Conservation (phyloP, 2,797 vertebrate genomes). For the Helostoma temminkii region DNA sequence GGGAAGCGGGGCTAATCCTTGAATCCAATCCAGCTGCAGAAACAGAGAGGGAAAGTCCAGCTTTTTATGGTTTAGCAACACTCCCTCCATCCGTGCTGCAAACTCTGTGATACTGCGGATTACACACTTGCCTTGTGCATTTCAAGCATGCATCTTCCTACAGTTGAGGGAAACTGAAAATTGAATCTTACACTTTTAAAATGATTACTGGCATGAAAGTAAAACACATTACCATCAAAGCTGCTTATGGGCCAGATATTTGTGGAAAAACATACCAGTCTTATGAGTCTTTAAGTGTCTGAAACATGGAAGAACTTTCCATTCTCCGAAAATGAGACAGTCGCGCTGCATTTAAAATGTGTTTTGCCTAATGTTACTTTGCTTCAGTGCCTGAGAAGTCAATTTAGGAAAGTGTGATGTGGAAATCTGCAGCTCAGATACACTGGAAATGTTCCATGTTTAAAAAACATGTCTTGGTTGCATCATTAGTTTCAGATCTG, state of each 20-base stretch:
- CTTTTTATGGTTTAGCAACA: slow-evolving; percentile 46
- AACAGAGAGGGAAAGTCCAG: slow-evolving; percentile 59
- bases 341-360: neutral
- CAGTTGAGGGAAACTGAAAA: slow-evolving; percentile 45
- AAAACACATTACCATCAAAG: slow-evolving; percentile 56
- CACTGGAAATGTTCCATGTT: too few relatives aligned
- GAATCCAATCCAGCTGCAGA: slow-evolving; percentile 72
- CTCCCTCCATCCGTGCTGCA: slow-evolving; percentile 38
- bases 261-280: slow-evolving; percentile 10
- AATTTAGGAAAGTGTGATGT: neutral
- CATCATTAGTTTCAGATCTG: neutral
- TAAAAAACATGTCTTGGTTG: neutral
- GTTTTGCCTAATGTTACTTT: neutral
- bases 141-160: slow-evolving; percentile 34
- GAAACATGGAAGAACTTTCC: neutral
- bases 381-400: too few relatives aligned
- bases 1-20: slow-evolving; percentile 68
- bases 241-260: slow-evolving; percentile 47
- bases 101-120: slow-evolving; percentile 63
- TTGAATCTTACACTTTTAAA: slow-evolving; percentile 66
- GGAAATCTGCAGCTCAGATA: neutral
- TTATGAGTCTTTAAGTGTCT: slow-evolving; percentile 13
- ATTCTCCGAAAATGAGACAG: neutral
- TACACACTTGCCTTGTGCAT: slow-evolving; percentile 59
- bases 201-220: slow-evolving; percentile 55